Evolutionary conservation across 1,140 invertebrate species (phyloP).

Genomic region (Apis cerana): DNA sequence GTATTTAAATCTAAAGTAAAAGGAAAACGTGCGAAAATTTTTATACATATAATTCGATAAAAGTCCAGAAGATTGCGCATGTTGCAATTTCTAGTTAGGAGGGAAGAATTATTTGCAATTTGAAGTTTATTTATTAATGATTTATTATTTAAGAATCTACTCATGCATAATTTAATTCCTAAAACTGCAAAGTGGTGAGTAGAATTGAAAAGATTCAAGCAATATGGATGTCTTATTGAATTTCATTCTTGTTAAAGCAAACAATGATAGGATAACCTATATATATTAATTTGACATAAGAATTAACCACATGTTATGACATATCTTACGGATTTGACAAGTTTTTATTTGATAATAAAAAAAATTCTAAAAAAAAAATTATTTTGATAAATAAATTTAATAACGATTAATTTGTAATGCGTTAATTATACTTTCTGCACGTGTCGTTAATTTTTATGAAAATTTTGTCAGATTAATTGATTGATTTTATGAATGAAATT

Average conservation of each 20-base stretch:
- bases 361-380: neutral
- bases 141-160: slow-evolving; percentile 26
- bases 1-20: too few species aligned
- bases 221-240: neutral
- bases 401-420: neutral
- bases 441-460: neutral
- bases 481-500: slow-evolving; percentile 31
- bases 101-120: slow-evolving; percentile 16
- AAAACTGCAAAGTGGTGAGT: slow-evolving; percentile 45
- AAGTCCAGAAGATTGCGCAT: slow-evolving; percentile 1
- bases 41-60: neutral
- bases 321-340: too few species aligned
- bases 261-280: slow-evolving; percentile 44
- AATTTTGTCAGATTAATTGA: neutral
- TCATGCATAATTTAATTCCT: slow-evolving; percentile 44
- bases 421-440: neutral
- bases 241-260: slow-evolving; percentile 8
- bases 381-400: neutral
- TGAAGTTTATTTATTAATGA: neutral
- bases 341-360: slow-evolving; percentile 17
- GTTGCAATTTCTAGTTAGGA: neutral
- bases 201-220: neutral
- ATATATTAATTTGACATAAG: slow-evolving; percentile 3
- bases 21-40: neutral
- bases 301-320: neutral